Percentiles rank a stretch among this genome's conserved stretches.
Conservation (phyloP, 2,113 vertebrate species). For the Phoxinus phoxinus region DNA sequence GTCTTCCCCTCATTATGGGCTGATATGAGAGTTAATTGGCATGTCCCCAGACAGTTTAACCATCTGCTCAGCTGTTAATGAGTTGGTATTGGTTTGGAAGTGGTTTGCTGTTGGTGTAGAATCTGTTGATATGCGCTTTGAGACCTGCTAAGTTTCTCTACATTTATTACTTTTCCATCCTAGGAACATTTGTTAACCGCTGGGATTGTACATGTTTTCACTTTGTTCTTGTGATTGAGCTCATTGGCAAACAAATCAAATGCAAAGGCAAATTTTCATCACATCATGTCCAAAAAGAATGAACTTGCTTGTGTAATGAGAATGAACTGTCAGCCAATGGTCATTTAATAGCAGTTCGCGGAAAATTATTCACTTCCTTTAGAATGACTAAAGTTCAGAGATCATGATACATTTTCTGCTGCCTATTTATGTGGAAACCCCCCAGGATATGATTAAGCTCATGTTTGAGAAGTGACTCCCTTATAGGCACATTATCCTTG, state of each 20-base stretch:
- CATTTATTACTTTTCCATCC: conserved; percentile 56
- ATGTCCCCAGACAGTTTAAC: conserved; percentile 15
- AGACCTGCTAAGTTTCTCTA: conserved; percentile 20
- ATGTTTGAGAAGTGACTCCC: conserved; percentile 13
- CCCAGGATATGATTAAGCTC: conserved; percentile 10
- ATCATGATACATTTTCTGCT: neutral
- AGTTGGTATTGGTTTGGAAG: conserved; percentile 22
- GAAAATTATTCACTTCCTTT: neutral
- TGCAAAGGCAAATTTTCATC: conserved; percentile 6
- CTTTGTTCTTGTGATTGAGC: conserved; percentile 8
- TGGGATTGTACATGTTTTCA: conserved; percentile 30
- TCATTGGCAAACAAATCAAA: conserved; percentile 1
- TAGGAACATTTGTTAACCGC: conserved; percentile 49
- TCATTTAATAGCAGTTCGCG: neutral
- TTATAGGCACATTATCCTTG: neutral
- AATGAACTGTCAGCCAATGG: neutral
- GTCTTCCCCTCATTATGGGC: neutral
- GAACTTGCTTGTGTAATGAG: neutral
- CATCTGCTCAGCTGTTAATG: conserved; percentile 21
- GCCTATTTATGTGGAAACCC: conserved; percentile 6
- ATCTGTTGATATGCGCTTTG: conserved; percentile 21
- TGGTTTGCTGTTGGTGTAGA: conserved; percentile 32
- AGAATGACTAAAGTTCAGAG: neutral
- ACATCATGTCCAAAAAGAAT: conserved; percentile 4
- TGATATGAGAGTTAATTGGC: conserved; percentile 18